phyloP scores from a whole-genome alignment of 2,113 vertebrate genomes.

The Anhinga anhinga region DNA sequence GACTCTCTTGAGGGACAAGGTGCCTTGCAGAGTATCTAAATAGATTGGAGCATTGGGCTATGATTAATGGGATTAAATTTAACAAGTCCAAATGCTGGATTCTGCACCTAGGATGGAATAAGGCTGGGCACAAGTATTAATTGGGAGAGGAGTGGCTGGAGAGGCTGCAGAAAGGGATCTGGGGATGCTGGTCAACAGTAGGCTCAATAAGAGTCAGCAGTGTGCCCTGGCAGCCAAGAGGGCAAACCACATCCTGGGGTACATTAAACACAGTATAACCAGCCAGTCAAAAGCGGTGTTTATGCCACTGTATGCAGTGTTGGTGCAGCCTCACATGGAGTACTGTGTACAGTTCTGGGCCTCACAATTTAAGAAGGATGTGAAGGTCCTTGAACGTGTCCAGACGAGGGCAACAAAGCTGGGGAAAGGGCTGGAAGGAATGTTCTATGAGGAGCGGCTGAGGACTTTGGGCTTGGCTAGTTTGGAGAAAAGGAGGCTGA shows the following conservation, averaged over 20 bases:
- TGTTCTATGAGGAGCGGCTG: too few species aligned
- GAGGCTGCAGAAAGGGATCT: not conserved
- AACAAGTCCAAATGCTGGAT: accelerated
- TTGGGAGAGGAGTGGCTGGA: not conserved
- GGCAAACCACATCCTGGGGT: not conserved
- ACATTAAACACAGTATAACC: too few species aligned
- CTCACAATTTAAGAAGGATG: too few species aligned
- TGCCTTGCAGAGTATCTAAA: not conserved
- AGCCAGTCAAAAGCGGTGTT: accelerated
- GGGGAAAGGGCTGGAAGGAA: too few species aligned
- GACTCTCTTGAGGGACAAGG: not conserved
- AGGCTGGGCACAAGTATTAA: not conserved
- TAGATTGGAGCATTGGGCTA: not conserved
- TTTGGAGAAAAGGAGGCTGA: too few species aligned
- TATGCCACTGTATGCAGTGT: not conserved
- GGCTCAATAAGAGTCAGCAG: not conserved
- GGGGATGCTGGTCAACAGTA: not conserved
- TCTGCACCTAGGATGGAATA: not conserved
- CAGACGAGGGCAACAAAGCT: too few species aligned
- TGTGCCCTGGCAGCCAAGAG: not conserved
- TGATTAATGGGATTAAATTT: not conserved
- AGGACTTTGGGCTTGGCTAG: too few species aligned
- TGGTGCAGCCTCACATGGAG: too few species aligned
- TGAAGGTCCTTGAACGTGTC: too few species aligned
- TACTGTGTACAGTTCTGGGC: too few species aligned